Evolutionary conservation across 1,140 invertebrate genomes (phyloP), one percentile per base, ranked within the genome.

Genomic region (Papilio dardanus): DNA sequence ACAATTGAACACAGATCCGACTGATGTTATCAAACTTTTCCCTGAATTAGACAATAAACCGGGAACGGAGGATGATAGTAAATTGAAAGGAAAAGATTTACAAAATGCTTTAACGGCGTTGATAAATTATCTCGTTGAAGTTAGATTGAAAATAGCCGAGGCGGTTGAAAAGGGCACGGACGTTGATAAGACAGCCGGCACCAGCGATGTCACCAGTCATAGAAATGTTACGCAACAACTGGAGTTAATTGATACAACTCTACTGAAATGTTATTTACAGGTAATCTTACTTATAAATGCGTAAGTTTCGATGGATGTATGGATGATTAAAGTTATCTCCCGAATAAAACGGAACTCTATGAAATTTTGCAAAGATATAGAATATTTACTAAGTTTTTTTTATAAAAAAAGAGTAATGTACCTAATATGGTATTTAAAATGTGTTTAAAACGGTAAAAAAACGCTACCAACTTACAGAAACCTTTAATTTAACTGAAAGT

Each of bases 251-350:
- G 99, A 99, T 88, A 99, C 98, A 3, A 99, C 98, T 1, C 91
- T 99, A 62, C 93, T 99, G 0, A 99, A 99, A 90, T 99, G 98
- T 91, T 99, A 99, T 94, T 94, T 99, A 68, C 96, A 98, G 95
- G 97, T 97, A 62, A 62, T 1, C 0, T n/a, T n/a, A n/a, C n/a
- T n/a, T n/a, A n/a, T n/a, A n/a, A n/a, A n/a, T n/a, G n/a, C n/a
- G n/a, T n/a, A n/a, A n/a, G n/a, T n/a, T n/a, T n/a, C n/a, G n/a
- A n/a, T n/a, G n/a, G n/a, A n/a, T n/a, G n/a, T n/a, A n/a, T n/a
- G n/a, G n/a, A n/a, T n/a, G n/a, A n/a, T n/a, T 14, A 42, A 14
- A 42, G 40, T 42, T 2, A 46, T n/a, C n/a, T n/a, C n/a, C n/a
- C n/a, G n/a, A n/a, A n/a, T n/a, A n/a, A n/a, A n/a, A n/a, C n/a